Evolutionary conservation across 1,140 invertebrate genomes (phyloP).

Genomic region (Dendroctonus ponderosae): DNA sequence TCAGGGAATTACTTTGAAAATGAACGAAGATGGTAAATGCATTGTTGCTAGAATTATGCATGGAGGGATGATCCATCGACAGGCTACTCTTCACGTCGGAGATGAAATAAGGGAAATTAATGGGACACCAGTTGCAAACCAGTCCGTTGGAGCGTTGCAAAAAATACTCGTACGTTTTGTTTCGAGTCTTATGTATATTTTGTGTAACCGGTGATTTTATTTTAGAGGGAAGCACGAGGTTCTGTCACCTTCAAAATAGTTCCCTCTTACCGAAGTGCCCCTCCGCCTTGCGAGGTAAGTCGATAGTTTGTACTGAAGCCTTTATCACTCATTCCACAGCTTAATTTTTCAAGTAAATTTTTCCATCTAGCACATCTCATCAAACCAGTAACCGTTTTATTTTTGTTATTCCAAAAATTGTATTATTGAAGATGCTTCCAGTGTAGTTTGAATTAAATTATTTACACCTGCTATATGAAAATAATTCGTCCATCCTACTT

Average conservation of each 20-base stretch:
- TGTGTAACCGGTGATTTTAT: conserved; percentile 48
- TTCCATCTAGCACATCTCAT: conserved; percentile 33
- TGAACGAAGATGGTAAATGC: conserved; percentile 95
- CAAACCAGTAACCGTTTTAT: conserved; percentile 26
- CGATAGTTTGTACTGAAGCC: not conserved
- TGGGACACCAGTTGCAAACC: conserved; percentile 92
- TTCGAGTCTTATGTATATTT: not conserved
- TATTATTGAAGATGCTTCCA: conserved; percentile 7
- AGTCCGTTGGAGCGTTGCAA: conserved; percentile 94
- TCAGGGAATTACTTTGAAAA: conserved; percentile 94
- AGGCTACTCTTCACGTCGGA: conserved; percentile 96
- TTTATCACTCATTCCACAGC: not conserved
- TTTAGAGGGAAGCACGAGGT: conserved; percentile 93
- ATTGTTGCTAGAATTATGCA: conserved; percentile 99
- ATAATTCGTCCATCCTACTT: too few relatives aligned
- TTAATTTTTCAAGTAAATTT: conserved; percentile 1
- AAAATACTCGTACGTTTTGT: conserved; percentile 85
- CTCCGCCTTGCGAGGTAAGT: conserved; percentile 91
- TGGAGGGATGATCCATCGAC: conserved; percentile 98
- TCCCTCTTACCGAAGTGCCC: conserved; percentile 94
- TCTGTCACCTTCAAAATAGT: conserved; percentile 99
- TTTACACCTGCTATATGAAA: too few relatives aligned
- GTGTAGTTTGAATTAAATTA: not conserved
- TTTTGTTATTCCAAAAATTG: conserved; percentile 22
- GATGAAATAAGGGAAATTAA: conserved; percentile 99